Percentiles rank a stretch among this genome's conserved stretches.
phyloP scores from a whole-genome alignment of 2,888 invertebrate species.

The Caenorhabditis japonica region DNA sequence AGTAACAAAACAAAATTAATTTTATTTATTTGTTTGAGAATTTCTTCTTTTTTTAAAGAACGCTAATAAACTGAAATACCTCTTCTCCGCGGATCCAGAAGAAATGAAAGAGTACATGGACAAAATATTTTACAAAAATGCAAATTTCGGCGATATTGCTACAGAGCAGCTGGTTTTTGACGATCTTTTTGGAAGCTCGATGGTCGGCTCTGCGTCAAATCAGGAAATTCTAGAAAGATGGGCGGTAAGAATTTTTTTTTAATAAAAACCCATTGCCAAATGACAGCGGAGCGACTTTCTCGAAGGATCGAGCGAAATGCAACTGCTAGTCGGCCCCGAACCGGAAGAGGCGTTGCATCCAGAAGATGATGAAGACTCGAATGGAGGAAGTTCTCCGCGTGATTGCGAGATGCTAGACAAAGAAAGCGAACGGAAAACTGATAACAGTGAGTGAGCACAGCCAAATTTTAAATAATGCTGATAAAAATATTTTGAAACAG shows the following conservation, averaged over 20 bases:
- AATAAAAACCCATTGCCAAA: not conserved
- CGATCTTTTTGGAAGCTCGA: too few species aligned
- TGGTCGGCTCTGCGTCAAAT: slow-evolving; percentile 4
- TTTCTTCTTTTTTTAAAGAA: slow-evolving; percentile 3
- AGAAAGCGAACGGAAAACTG: not conserved
- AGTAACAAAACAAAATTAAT: too few species aligned
- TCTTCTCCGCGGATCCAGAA: slow-evolving; percentile 9
- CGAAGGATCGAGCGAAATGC: slow-evolving; percentile 11
- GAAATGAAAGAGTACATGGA: slow-evolving; percentile 28
- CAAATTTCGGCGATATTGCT: not conserved
- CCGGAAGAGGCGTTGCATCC: not conserved
- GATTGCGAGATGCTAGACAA: not conserved
- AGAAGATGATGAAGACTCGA: slow-evolving; percentile 14
- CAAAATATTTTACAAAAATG: not conserved
- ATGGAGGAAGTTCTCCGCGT: not conserved
- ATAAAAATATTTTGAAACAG: too few species aligned
- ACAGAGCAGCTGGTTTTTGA: not conserved
- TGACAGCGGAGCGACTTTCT: slow-evolving; percentile 33
- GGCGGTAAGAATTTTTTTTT: slow-evolving; percentile 25
- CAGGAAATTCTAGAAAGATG: slow-evolving; percentile 46
- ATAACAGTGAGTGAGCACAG: slow-evolving; percentile 5
- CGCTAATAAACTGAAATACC: slow-evolving; percentile 6
- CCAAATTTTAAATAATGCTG: not conserved
- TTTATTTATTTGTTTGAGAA: not conserved
- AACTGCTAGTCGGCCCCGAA: slow-evolving; percentile 12